Percentiles rank a stretch among this genome's conserved stretches.
phyloP scores from a whole-genome alignment of 2,113 vertebrate genomes.

The Telmatochromis brichardi region DNA sequence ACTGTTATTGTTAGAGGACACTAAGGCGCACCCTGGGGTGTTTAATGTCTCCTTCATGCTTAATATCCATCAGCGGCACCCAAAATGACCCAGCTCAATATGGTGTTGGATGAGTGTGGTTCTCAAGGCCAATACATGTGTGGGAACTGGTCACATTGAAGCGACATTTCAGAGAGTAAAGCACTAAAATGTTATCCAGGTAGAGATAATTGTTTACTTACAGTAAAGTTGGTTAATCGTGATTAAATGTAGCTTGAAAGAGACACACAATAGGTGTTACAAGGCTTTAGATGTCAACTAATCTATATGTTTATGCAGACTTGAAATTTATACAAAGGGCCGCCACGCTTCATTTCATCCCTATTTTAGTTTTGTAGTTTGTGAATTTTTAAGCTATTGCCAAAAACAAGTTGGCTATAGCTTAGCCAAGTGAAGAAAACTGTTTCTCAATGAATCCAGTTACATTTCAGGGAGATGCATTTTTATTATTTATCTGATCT shows the following conservation, averaged over 20 bases:
- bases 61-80: neutral
- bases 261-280: neutral
- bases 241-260: neutral
- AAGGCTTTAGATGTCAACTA: neutral
- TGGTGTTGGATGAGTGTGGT: neutral
- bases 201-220: neutral
- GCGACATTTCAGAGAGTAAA: neutral
- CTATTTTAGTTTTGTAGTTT: no score
- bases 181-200: neutral
- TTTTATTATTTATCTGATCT: neutral
- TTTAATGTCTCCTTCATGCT: neutral
- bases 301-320: neutral
- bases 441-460: rapidly evolving
- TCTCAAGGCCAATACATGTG: neutral
- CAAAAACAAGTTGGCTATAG: neutral
- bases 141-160: neutral
- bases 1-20: neutral
- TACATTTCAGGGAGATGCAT: neutral
- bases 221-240: neutral
- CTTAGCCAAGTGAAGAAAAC: neutral
- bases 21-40: neutral
- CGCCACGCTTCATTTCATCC: neutral
- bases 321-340: neutral
- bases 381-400: neutral
- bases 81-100: neutral